Evolutionary conservation across 2,113 vertebrate genomes (phyloP), one percentile per base, ranked within the genome.

Genomic region (Numenius arquata): DNA sequence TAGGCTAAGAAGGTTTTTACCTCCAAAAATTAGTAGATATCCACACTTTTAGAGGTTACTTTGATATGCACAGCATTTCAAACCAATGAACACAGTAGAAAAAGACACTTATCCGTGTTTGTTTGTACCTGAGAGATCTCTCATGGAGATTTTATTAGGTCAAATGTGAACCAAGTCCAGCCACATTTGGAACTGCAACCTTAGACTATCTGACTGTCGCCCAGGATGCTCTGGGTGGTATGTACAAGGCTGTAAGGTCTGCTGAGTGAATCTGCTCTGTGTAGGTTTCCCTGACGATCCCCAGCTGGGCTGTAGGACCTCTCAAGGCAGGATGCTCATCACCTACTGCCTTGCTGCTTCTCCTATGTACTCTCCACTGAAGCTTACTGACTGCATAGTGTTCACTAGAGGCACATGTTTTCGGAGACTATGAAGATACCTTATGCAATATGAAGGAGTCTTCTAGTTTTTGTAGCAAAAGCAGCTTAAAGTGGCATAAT

Each of bases 11-110:
- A 89, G 59, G 36, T 19, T 96, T 97, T 97, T 94, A 85, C 78
- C 76, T 96, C 93, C 52, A 96, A 81, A 96, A 95, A 88, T 92
- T 70, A 92, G 83, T 78, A 90, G 80, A 86, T 90, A 94, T 34
- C 15, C 67, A 92, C 43, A 61, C 30, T 76, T 90, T 50, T 36
- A 72, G 75, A 58, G 19, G n/a, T 29, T 87, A 34, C 79, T 95
- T 94, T 62, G 6, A 77, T 30, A 66, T 4, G 15, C 9, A 7
- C 8, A 58, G 5, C 7, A 21, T 75, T 92, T 92, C 48, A 78
- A 85, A 63, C 9, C 48, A 70, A 79, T 40, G 4, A 72, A 59
- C 5, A 4, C 25, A 8, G 43, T 9, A 71, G 38, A 48, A 84
- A 78, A 73, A 7, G 27, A 50, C 15, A 36, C 7, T 66, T 43